Conservation (phyloP, 1,140 invertebrate genomes). For the Drosophila ficusphila region DNA sequence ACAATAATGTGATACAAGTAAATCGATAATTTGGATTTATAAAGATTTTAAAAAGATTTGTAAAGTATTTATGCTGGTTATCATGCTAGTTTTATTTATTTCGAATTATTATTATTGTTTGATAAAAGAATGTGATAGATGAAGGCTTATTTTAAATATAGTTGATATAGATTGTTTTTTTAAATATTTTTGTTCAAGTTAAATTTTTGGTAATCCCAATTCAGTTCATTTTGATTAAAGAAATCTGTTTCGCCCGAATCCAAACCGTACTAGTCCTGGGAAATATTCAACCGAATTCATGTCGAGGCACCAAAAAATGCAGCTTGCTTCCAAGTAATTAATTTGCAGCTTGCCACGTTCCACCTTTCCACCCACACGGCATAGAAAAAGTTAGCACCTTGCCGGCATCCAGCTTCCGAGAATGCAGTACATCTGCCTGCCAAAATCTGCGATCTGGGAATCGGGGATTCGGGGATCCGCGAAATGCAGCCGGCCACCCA, state of each 20-base stretch:
- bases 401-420: slow-evolving; percentile 60
- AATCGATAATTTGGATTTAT: neutral
- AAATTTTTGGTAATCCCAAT: too few relatives aligned
- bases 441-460: slow-evolving; percentile 12
- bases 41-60: neutral
- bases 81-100: too few relatives aligned
- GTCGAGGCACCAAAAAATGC: slow-evolving; percentile 28
- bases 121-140: neutral
- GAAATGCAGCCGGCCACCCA: slow-evolving; percentile 51
- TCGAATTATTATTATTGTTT: neutral
- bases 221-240: too few relatives aligned
- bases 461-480: slow-evolving; percentile 33
- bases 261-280: neutral
- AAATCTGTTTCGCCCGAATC: too few relatives aligned
- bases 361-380: slow-evolving; percentile 57
- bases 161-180: too few relatives aligned
- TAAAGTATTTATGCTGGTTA: too few relatives aligned
- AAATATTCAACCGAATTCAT: slow-evolving; percentile 15
- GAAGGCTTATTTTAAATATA: neutral
- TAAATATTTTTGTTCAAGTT: too few relatives aligned
- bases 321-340: slow-evolving; percentile 68
- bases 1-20: too few relatives aligned
- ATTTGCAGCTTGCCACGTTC: slow-evolving; percentile 63
- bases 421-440: slow-evolving; percentile 64
- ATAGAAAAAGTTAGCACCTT: slow-evolving; percentile 44